Base-by-base conservation (phyloP, 2,113 vertebrate species). In the Guaruba guarouba region DNA sequence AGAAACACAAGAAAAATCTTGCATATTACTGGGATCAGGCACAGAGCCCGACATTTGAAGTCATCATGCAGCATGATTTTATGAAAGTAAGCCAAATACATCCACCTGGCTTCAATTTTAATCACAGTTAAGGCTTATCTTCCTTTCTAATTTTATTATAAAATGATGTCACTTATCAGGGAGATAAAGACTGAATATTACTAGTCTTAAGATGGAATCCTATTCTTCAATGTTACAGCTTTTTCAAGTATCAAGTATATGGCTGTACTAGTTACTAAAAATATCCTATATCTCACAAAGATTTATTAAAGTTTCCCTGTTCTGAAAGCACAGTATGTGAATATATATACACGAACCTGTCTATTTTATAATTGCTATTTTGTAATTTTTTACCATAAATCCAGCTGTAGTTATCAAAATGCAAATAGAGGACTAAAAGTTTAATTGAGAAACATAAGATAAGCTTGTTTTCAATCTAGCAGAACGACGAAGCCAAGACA, bases 71-170 rank as follows among this genome's bases (percentile, higher is more conserved):
- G 61, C 24, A 82, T 37, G 61, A 81, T 33, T 76, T 76, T 63
- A 86, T 88, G 91, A 91, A 94, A 93, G 48, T 28, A 48, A 52
- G 87, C 51, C 90, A 95, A 94, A 93, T 55, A 64, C 39, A 85
- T 74, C 82, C 92, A 92, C 95, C 71, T 95, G 90, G 66, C 82
- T 95, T 67, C 49, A 81, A 24, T 92, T 96, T 84, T 81, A 94
- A 93, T 87, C 88, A 88, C 82, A 68, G 79, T 67, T 86, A 70
- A 91, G 57, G 57, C 66, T 73, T 91, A 64, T 69, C 66, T 77
- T 84, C 77, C 46, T 55, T 91, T 90, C 90, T 91, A 67, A 76
- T 93, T 94, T 96, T 85, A 68, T 90, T 81, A 90, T 49, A n/a
- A 89, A 93, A 85, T 78, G 8, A 81, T 85, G 64, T 48, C 57